Percentiles rank a stretch among this genome's conserved stretches.
These are phyloP conservation scores for Drosophila prolongata DNA, from an alignment of 2,888 invertebrate genomes.

Conservation along the genomic window DNA sequence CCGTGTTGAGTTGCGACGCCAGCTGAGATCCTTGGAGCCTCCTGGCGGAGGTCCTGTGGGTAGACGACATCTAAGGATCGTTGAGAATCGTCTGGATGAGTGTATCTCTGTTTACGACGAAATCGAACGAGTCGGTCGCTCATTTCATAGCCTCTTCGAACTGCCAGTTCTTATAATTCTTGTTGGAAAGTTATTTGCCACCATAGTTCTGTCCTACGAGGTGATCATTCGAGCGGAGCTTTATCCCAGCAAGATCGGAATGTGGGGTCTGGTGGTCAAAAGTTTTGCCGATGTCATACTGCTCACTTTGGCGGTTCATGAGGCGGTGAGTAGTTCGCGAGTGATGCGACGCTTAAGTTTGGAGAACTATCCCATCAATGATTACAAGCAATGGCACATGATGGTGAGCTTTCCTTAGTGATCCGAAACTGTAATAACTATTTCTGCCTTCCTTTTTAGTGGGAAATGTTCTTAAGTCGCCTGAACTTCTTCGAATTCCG, in stretches of 20 bases:
- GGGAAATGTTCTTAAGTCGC: conserved; percentile 55
- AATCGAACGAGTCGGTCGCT: conserved; percentile 42
- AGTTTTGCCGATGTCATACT: conserved; percentile 42
- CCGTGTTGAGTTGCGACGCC: conserved; percentile 39
- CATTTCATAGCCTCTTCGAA: conserved; percentile 57
- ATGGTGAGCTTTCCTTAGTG: conserved; percentile 25
- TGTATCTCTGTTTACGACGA: conserved; percentile 58
- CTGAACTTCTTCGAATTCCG: conserved; percentile 53
- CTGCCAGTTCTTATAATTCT: conserved; percentile 49
- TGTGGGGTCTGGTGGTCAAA: conserved; percentile 32
- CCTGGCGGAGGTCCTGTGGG: background rate
- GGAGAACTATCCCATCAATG: conserved; percentile 38
- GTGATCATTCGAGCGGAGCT: conserved; percentile 17
- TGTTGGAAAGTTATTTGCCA: conserved; percentile 35
- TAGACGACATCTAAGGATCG: conserved; percentile 14
- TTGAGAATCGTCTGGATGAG: conserved; percentile 46
- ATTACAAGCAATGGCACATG: conserved; percentile 31
- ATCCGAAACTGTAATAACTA: background rate
- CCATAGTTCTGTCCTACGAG: conserved; percentile 38
- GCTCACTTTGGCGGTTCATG: conserved; percentile 45
- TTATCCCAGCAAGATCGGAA: conserved; percentile 5
- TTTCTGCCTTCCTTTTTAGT: conserved; percentile 19
- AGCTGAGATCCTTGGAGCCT: conserved; percentile 36
- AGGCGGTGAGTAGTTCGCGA: conserved; percentile 37
- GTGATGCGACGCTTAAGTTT: conserved; percentile 26